Conservation (phyloP, 2,888 invertebrate genomes). For the Fissipunctia ypsillon region DNA sequence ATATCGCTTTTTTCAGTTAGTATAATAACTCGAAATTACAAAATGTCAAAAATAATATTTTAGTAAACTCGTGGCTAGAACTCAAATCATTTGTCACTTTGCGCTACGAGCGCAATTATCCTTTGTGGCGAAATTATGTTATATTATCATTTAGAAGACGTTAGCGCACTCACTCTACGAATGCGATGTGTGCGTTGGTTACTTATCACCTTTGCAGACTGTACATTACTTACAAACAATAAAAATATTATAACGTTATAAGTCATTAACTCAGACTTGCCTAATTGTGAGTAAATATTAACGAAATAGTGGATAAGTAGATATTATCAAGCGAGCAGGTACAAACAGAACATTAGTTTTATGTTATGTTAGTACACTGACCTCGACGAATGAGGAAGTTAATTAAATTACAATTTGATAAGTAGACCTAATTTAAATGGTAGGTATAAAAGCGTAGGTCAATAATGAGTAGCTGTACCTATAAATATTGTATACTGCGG, state of each 20-base stretch:
- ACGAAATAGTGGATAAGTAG: conserved; percentile 24
- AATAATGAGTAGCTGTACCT: conserved; percentile 19
- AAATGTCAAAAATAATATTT: too few relatives aligned
- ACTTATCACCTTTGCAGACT: too few relatives aligned
- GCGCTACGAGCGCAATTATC: too few relatives aligned
- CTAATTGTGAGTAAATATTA: conserved; percentile 25
- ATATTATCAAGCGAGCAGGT: conserved; percentile 25
- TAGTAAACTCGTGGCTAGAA: too few relatives aligned
- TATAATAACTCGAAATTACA: too few relatives aligned
- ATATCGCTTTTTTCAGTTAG: too few relatives aligned
- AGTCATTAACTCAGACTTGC: conserved; percentile 15
- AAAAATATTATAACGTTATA: not conserved
- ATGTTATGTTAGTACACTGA: conserved; percentile 16
- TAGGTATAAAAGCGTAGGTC: conserved; percentile 23
- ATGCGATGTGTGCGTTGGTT: too few relatives aligned
- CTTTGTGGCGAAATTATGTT: too few relatives aligned
- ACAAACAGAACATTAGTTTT: conserved; percentile 18
- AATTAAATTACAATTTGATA: conserved; percentile 31
- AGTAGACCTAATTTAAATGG: conserved; percentile 26
- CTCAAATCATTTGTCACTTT: too few relatives aligned
- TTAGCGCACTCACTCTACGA: too few relatives aligned
- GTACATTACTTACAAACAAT: conserved; percentile 11
- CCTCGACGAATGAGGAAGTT: conserved; percentile 28
- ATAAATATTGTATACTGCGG: conserved; percentile 34
- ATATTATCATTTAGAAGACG: too few relatives aligned